Base-by-base conservation (phyloP, 2,888 invertebrate species). In the Pyrocoelia pectoralis region DNA sequence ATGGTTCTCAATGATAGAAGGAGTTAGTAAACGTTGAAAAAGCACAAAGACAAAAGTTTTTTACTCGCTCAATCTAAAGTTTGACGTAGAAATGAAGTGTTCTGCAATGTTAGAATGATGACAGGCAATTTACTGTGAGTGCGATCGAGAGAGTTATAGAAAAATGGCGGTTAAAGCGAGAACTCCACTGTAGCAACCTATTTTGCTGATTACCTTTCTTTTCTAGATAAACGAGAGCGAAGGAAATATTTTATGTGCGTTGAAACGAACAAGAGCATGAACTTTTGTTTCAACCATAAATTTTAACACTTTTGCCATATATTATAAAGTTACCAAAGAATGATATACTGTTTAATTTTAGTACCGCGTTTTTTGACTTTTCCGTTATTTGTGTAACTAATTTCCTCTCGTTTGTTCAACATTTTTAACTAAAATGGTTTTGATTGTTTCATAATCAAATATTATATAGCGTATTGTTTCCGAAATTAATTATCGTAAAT, bases 1-100 rank as follows among this genome's bases (percentile, higher is more conserved):
- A 72, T 73, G 70, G 74, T 70, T 71, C 70, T 68, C 68, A 68
- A 66, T 71, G 70, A 73, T 72, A 71, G 72, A 73, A 67, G 59
- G 66, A 70, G 66, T 70, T 68, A 71, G 70, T 70, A 71, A 70
- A 72, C 68, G 72, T 71, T 70, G 72, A 72, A 75, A 74, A 73
- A 73, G 72, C 70, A 68, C 67, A 64, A 65, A 68, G 69, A 69
- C 70, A 70, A 67, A 73, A 73, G 70, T 71, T 73, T 74, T 72
- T 70, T 62, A 68, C 70, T 66, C 71, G 70, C 71, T 74, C 73
- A 74, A 74, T 75, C 74, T 74, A 74, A 76, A 76, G 73, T 76
- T 76, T 75, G 74, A 76, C 72, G 75, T 72, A 68, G 71, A 72
- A 75, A 76, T 76, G 76, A 74, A 76, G 74, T 76, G 74, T 76